phyloP scores from a whole-genome alignment of 1,140 invertebrate species.

The Copidosoma floridanum region DNA sequence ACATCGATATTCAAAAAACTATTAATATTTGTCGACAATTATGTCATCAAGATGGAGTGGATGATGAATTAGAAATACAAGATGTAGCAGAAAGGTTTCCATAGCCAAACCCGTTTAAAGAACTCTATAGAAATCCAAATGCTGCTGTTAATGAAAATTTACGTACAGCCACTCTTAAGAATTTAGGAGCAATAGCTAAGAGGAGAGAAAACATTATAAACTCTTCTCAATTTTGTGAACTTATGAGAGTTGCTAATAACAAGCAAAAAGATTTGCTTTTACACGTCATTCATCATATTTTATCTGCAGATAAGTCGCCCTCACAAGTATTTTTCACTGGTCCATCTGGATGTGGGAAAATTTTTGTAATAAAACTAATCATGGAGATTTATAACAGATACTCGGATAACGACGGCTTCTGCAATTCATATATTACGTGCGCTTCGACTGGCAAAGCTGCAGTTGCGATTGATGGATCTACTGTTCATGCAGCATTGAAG shows the following conservation, averaged over 20 bases:
- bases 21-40: slow-evolving; percentile 11
- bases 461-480: slow-evolving; percentile 39
- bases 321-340: slow-evolving; percentile 42
- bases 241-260: slow-evolving; percentile 32
- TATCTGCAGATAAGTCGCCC: slow-evolving; percentile 29
- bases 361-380: slow-evolving; percentile 31
- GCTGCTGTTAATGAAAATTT: slow-evolving; percentile 14
- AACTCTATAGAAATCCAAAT: slow-evolving; percentile 14
- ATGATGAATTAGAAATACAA: background rate
- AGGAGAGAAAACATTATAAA: slow-evolving; percentile 21
- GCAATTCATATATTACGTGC: slow-evolving; percentile 40
- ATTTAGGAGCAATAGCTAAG: slow-evolving; percentile 20
- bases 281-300: slow-evolving; percentile 11
- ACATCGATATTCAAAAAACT: slow-evolving; percentile 6
- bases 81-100: background rate
- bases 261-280: slow-evolving; percentile 36
- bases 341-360: slow-evolving; percentile 41
- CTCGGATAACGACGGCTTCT: slow-evolving; percentile 14
- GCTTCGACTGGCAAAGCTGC: slow-evolving; percentile 48
- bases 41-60: slow-evolving; percentile 2
- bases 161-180: slow-evolving; percentile 16
- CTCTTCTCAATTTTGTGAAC: background rate
- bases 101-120: slow-evolving; percentile 15
- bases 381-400: slow-evolving; percentile 39
- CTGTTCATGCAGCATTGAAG: slow-evolving; percentile 39